Conservation (phyloP, 2,797 vertebrate species). For the Vultur gryphus region DNA sequence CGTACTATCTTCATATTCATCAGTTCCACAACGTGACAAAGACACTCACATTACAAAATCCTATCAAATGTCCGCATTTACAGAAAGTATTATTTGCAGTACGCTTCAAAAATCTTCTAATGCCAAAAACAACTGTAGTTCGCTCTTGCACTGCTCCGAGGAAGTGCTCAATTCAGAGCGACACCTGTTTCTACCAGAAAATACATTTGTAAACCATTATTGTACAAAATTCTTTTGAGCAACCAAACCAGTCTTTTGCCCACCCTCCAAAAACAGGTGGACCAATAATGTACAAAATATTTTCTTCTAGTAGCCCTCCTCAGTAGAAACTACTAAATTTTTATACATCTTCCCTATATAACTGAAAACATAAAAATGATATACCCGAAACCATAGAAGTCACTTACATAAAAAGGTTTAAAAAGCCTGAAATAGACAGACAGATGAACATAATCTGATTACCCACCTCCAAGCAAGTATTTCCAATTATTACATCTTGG, state of each 20-base stretch:
- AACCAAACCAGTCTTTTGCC: background rate
- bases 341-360: background rate
- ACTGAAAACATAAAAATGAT: background rate
- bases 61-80: background rate
- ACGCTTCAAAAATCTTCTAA: background rate
- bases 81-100: background rate
- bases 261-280: background rate
- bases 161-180: background rate
- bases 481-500: background rate
- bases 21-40: background rate
- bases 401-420: background rate
- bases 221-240: background rate
- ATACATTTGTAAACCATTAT: background rate
- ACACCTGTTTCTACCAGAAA: background rate
- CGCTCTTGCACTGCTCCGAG: background rate
- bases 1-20: rapidly evolving
- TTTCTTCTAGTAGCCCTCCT: background rate
- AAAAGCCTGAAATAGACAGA: background rate
- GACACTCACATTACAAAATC: background rate
- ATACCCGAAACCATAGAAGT: background rate
- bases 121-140: background rate
- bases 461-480: background rate
- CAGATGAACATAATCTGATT: background rate
- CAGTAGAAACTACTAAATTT: background rate
- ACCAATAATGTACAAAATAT: background rate